Evolutionary conservation across 2,888 invertebrate species (phyloP).

Genomic region (Himalopsyche japonica): DNA sequence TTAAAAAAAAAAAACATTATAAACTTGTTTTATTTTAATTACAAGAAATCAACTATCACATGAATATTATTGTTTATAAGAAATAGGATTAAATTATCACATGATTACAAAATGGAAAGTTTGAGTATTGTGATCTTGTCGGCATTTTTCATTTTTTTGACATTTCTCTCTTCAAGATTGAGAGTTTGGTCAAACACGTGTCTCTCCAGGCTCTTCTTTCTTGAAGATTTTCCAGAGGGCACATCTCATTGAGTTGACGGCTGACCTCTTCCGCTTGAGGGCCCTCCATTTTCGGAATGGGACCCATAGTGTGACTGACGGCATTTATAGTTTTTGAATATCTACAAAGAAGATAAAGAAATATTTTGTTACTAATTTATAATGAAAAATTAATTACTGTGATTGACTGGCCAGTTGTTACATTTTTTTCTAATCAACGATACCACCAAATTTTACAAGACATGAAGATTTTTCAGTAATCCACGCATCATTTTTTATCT

Average conservation of each 20-base stretch:
- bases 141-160: constrained; percentile 47
- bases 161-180: constrained; percentile 77
- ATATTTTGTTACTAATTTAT: no score
- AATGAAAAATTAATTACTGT: no score
- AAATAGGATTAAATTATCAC: not conserved
- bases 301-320: constrained; percentile 75
- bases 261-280: constrained; percentile 68
- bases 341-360: constrained; percentile 43
- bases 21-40: not conserved
- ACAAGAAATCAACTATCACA: not conserved
- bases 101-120: not conserved
- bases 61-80: not conserved
- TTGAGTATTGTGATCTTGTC: not conserved
- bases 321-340: constrained; percentile 63
- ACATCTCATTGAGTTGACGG: constrained; percentile 71
- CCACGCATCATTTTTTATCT: no score
- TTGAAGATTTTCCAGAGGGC: constrained; percentile 73
- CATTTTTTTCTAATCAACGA: no score
- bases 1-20: not conserved
- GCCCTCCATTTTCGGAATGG: constrained; percentile 74
- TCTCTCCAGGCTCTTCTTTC: constrained; percentile 83
- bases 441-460: no score
- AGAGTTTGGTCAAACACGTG: constrained; percentile 76
- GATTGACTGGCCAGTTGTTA: no score
- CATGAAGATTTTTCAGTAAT: no score